These are phyloP conservation scores for Papilio gigon DNA, from an alignment of 2,888 invertebrate genomes.

Conservation along the genomic window DNA sequence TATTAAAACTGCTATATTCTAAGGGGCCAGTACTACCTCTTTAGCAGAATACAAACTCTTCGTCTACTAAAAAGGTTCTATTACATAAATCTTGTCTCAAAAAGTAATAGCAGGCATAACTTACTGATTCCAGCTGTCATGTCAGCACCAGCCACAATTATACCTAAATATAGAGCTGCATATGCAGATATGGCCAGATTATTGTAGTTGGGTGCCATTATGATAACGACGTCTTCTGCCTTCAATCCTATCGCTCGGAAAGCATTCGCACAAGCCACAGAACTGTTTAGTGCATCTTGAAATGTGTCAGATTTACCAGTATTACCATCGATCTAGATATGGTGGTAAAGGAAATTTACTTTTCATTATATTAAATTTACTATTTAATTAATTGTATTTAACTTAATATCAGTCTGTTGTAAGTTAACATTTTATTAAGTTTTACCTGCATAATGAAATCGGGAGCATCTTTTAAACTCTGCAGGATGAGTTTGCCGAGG, in stretches of 20 bases:
- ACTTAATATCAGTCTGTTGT: no score
- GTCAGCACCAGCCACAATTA: conserved; percentile 56
- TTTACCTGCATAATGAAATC: conserved; percentile 47
- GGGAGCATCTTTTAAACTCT: conserved; percentile 45
- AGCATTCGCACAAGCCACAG: conserved; percentile 69
- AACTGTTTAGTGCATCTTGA: conserved; percentile 61
- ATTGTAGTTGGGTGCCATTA: conserved; percentile 77
- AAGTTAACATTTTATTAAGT: conserved; percentile 39
- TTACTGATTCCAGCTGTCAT: conserved; percentile 52
- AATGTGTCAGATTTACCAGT: conserved; percentile 71
- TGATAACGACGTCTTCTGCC: conserved; percentile 68
- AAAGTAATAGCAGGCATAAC: conserved; percentile 41
- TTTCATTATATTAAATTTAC: background rate
- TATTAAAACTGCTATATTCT: no score
- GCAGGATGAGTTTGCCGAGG: conserved; percentile 47
- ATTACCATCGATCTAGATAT: conserved; percentile 66
- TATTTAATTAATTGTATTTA: no score
- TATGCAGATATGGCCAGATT: conserved; percentile 73
- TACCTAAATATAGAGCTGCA: conserved; percentile 73
- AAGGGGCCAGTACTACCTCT: background rate
- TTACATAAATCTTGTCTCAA: background rate
- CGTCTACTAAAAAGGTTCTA: background rate
- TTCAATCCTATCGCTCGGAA: conserved; percentile 65
- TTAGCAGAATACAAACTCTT: background rate
- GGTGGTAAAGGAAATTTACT: background rate